Evolutionary conservation across 2,888 invertebrate species (phyloP).

Genomic region (Cephus sareptanus): DNA sequence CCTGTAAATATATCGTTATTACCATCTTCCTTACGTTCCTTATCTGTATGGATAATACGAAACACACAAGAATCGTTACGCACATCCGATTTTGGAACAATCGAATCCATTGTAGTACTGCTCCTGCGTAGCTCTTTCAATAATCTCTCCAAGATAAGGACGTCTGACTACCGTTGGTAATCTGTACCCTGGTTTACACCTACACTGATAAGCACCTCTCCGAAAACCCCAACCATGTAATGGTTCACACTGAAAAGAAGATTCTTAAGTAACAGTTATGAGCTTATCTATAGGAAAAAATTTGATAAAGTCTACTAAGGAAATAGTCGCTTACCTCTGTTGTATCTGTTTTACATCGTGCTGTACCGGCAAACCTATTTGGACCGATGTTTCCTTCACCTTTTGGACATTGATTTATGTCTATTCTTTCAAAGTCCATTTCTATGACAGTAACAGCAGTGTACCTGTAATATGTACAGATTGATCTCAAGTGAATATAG

Average conservation of each 20-base stretch:
- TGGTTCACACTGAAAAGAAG: conserved; percentile 85
- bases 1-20: conserved; percentile 67
- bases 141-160: conserved; percentile 92
- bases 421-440: conserved; percentile 96
- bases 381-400: conserved; percentile 89
- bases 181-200: conserved; percentile 89
- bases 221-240: conserved; percentile 96
- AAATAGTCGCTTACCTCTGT: conserved; percentile 75
- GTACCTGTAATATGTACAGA: conserved; percentile 71
- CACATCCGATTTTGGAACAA: conserved; percentile 92
- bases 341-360: conserved; percentile 89
- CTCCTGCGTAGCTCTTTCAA: conserved; percentile 92
- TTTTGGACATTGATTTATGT: conserved; percentile 95
- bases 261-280: background rate
- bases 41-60: background rate
- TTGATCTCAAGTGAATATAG: background rate
- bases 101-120: conserved; percentile 95
- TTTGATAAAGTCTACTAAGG: background rate
- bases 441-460: conserved; percentile 93
- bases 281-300: background rate
- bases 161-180: conserved; percentile 88
- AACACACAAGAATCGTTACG: conserved; percentile 58
- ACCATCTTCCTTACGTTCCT: background rate
- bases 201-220: conserved; percentile 94
- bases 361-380: conserved; percentile 90